phyloP scores from a whole-genome alignment of 2,113 vertebrate species.

The Toxotes chatareus region DNA sequence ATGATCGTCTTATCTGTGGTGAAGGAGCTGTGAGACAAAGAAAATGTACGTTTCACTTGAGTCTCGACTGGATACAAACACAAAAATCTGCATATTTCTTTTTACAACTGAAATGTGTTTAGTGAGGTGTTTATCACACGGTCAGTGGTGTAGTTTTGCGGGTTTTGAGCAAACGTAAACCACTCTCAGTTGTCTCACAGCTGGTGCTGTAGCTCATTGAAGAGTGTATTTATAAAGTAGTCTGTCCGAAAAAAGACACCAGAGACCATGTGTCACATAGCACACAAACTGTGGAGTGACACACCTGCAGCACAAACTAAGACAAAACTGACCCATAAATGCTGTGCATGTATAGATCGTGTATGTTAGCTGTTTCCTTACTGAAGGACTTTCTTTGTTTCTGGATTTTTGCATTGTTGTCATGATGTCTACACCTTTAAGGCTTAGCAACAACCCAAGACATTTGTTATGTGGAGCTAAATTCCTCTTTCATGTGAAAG shows the following conservation, averaged over 20 bases:
- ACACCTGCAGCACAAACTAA: slow-evolving; percentile 26
- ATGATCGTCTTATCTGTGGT: slow-evolving; percentile 9
- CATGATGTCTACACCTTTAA: background rate
- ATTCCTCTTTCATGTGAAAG: background rate
- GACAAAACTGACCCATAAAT: background rate
- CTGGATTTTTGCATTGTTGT: slow-evolving; percentile 1
- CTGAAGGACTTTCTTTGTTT: background rate
- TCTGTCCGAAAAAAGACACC: slow-evolving; percentile 74
- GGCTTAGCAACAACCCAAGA: background rate
- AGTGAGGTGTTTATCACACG: background rate
- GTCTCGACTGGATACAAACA: too few species aligned
- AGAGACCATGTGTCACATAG: slow-evolving; percentile 51
- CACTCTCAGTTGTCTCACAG: slow-evolving; percentile 59
- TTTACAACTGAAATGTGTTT: slow-evolving; percentile 10
- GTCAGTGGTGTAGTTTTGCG: slow-evolving; percentile 11
- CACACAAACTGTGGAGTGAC: slow-evolving; percentile 11
- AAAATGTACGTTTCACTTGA: background rate
- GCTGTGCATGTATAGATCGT: background rate
- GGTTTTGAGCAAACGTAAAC: slow-evolving; percentile 37
- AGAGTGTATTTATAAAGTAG: slow-evolving; percentile 81
- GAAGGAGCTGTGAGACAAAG: slow-evolving; percentile 38
- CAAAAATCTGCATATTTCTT: background rate
- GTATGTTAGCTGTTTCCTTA: background rate
- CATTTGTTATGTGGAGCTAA: background rate
- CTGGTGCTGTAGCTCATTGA: slow-evolving; percentile 82